Evolutionary conservation across 2,888 invertebrate genomes (phyloP), one percentile per base, ranked within the genome.

Genomic region (Campopleginae sp.): DNA sequence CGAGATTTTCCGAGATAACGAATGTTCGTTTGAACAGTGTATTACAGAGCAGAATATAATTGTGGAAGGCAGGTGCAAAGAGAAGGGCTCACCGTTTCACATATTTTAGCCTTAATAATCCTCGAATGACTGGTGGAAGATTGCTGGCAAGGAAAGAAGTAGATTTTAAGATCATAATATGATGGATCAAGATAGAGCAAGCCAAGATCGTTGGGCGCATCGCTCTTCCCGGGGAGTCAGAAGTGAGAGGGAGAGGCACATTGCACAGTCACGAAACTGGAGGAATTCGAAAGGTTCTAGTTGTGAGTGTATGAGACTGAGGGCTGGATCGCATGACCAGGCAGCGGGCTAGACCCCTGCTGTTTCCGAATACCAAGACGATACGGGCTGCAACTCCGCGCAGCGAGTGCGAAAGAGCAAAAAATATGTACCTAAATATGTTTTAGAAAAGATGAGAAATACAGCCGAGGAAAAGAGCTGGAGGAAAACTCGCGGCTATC

Each of bases 271-370:
- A 81, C 81, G 66, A 77, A 79, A 81, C 63, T 63, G 58, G 61
- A 80, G 42, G 42, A 79, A 46, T 44, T 48, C 63, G 54, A 80
- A 86, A 71, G 66, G 83, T 84, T 86, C 27, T 63, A 63, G 70
- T 71, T 42, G 70, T 54, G 63, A 77, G 81, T 63, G 70, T 46
- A 42, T 63, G 84, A 65, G 88, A 80, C 65, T 27, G 66, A 88
- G 89, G 89, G 87, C 87, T 89, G 89, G 88, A 91, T 91, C 90
- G 87, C 90, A 87, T 85, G 86, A 84, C 86, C 84, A 72, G 82
- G 86, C 86, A 71, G 46, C 74, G 19, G 31, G 51, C 38, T 79
- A 71, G 86, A 84, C 91, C 89, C 90, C 91, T 78, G 90, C 89
- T 91, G 91, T 66, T 90, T 80, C 72, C 83, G 84, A 71, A 82